These are phyloP conservation scores for Bombus sylvicola DNA, from an alignment of 1,140 invertebrate genomes.

Conservation along the genomic window DNA sequence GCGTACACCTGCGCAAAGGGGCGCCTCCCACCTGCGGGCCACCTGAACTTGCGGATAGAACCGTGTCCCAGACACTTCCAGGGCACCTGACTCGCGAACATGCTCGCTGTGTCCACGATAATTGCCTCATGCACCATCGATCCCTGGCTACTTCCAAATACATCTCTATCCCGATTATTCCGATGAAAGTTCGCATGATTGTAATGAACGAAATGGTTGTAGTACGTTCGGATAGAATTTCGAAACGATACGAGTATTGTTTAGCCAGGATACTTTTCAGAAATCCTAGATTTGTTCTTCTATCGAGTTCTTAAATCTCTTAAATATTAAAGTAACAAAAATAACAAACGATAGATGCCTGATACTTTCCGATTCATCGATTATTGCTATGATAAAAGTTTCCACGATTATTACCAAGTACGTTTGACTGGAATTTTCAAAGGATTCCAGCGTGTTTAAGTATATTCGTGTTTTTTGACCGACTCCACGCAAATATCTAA, in stretches of 20 bases:
- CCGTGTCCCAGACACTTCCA: constrained; percentile 45
- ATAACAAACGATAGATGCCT: neutral
- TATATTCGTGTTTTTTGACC: too few species aligned
- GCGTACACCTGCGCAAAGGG: constrained; percentile 71
- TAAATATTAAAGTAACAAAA: neutral
- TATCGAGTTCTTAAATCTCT: too few species aligned
- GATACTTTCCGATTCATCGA: neutral
- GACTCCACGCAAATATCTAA: too few species aligned
- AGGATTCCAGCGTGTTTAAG: too few species aligned
- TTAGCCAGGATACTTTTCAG: neutral
- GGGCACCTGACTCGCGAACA: constrained; percentile 66
- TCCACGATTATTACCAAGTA: neutral
- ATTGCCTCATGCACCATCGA: constrained; percentile 7
- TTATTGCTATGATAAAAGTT: neutral
- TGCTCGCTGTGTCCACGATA: constrained; percentile 30
- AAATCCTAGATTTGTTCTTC: too few species aligned
- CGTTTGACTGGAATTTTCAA: too few species aligned
- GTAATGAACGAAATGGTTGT: neutral
- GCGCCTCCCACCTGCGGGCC: constrained; percentile 74
- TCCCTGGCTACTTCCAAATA: neutral
- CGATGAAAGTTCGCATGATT: neutral
- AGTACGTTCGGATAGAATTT: neutral
- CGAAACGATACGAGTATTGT: neutral
- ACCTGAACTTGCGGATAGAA: constrained; percentile 70
- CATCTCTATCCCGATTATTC: neutral